Evolutionary conservation across 2,888 invertebrate species (phyloP), one percentile per base, ranked within the genome.

Genomic region (Andrena minutula): DNA sequence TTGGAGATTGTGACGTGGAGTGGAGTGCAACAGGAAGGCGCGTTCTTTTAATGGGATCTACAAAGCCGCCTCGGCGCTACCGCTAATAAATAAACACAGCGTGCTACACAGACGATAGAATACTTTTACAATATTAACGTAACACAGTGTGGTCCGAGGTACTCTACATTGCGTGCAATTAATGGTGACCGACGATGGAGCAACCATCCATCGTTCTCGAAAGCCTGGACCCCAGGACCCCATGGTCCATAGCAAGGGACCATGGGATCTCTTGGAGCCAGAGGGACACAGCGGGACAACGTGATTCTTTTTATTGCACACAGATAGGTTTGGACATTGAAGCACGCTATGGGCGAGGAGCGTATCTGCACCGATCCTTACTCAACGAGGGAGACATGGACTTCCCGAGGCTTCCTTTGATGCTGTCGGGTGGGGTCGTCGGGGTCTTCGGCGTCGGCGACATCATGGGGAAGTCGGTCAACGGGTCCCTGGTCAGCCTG

Each of bases 401-500:
- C 70, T 94, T 94, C 88, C 94, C 94, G 84, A 95, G 87, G 81
- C 89, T 89, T 70, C 90, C 90, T 91, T 92, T 95, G 94, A 82
- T 94, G 94, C 92, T 95, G 94, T 89, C 95, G 94, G 69, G 94
- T 92, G 93, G 91, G 2, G 92, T 87, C 28, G 85, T 89, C 30
- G 88, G 88, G 0, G 88, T 79, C 51, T 72, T 73, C 81, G 83
- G 86, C 83, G 81, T 73, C 81, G 82, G 86, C 83, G 81, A 74
- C 47, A 20, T 66, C 3, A 20, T 51, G 0, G 64, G 16, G 3
- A 26, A 4, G 30, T 85, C 83, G 26, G 61, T 23, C 73, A 89
- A 73, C 49, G 97, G 97, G 72, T 95, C 95, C 86, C 97, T 95
- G 3, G 98, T 97, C 66, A 99, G 95, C 82, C 99, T 96, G 53